phyloP scores from a whole-genome alignment of 2,888 invertebrate genomes.

The Drosophila fungiperda region DNA sequence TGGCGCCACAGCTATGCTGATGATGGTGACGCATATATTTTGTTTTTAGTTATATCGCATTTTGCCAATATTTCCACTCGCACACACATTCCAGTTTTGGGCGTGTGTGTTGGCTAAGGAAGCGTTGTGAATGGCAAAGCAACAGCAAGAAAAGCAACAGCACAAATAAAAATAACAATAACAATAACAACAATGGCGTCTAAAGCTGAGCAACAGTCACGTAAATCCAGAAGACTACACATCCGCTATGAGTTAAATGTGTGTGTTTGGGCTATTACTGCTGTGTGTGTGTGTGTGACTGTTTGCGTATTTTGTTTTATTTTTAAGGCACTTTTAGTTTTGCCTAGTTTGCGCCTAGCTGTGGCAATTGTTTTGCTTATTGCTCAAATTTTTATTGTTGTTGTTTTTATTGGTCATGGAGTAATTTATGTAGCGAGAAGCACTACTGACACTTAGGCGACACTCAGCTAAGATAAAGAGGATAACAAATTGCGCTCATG shows the following conservation, averaged over 20 bases:
- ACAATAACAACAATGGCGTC: slow-evolving; percentile 23
- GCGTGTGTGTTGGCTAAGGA: slow-evolving; percentile 1
- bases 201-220: slow-evolving; percentile 42
- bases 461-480: slow-evolving; percentile 81
- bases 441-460: slow-evolving; percentile 73
- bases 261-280: background rate
- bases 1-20: slow-evolving; percentile 21
- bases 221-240: slow-evolving; percentile 44
- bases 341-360: slow-evolving; percentile 9
- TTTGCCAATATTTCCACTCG: slow-evolving; percentile 32
- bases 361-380: slow-evolving; percentile 40
- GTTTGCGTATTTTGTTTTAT: slow-evolving; percentile 36
- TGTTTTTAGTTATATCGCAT: background rate
- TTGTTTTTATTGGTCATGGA: slow-evolving; percentile 51
- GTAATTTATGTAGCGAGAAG: slow-evolving; percentile 78
- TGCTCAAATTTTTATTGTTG: slow-evolving; percentile 39
- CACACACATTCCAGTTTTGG: background rate
- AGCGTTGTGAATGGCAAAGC: slow-evolving; percentile 5
- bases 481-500: slow-evolving; percentile 80
- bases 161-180: slow-evolving; percentile 32
- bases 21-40: slow-evolving; percentile 17
- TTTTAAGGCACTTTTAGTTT: slow-evolving; percentile 35
- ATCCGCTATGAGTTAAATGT: slow-evolving; percentile 16
- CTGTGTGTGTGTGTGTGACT: slow-evolving; percentile 3
- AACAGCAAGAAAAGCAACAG: slow-evolving; percentile 12